A percentile compares a stretch with the other conserved stretches of the same genome.
phyloP scores from a whole-genome alignment of 35 echinoderm and acorn worm genomes.

The Acanthaster planci region DNA sequence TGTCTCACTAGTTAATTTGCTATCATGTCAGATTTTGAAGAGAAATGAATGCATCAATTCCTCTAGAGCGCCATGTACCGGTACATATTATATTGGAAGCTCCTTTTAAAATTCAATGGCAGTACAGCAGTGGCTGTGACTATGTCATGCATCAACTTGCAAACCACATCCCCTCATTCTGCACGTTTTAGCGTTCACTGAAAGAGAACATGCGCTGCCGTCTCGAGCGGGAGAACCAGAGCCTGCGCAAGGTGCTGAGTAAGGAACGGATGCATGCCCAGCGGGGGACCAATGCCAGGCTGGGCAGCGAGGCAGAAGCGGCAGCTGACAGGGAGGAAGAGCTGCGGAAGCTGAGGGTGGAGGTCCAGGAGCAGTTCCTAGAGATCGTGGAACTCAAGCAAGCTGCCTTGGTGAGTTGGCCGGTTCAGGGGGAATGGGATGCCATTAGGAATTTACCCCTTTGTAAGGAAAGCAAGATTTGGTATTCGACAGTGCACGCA shows the following conservation, averaged over 20 bases:
- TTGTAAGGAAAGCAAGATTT: no score
- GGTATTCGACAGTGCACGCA: no score
- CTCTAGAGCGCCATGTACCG: neutral
- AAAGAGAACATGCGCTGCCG: slow-evolving; percentile 37
- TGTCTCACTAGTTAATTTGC: no score
- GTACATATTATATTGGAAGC: neutral
- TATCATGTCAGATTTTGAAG: no score
- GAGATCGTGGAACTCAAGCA: slow-evolving; percentile 81
- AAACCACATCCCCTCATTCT: neutral
- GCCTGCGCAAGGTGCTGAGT: neutral
- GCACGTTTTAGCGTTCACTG: neutral
- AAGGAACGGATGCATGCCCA: slow-evolving; percentile 23
- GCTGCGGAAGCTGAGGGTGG: slow-evolving; percentile 29
- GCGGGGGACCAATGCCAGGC: neutral
- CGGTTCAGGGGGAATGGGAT: no score
- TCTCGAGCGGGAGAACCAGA: slow-evolving; percentile 18
- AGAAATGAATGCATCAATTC: neutral
- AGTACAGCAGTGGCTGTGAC: neutral
- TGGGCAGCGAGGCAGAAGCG: neutral
- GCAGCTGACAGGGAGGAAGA: slow-evolving; percentile 46
- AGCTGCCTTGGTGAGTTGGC: slow-evolving; percentile 69
- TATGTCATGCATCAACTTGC: neutral
- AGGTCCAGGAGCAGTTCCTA: slow-evolving; percentile 75
- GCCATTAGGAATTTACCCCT: no score
- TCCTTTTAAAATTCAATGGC: neutral